These are phyloP conservation scores for Patella ulyssiponensis DNA, from an alignment of 2,888 invertebrate species.

Conservation along the genomic window DNA sequence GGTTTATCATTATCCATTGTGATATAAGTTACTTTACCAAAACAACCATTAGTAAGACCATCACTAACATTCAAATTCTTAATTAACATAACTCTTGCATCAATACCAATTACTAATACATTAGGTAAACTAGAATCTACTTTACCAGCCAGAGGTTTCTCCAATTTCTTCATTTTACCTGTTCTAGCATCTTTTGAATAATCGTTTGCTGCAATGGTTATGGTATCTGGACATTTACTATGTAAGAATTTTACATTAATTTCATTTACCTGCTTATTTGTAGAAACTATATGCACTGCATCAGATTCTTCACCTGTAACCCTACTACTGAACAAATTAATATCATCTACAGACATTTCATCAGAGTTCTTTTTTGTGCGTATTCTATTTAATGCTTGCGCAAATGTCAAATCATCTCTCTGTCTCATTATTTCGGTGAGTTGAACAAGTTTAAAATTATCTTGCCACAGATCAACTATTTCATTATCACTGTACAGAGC, in stretches of 20 bases:
- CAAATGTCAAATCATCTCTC: conserved; percentile 23
- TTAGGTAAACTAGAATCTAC: conserved; percentile 13
- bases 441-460: conserved; percentile 28
- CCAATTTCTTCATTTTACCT: conserved; percentile 21
- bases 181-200: conserved; percentile 24
- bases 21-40: conserved; percentile 24
- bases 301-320: conserved; percentile 23
- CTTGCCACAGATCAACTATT: conserved; percentile 27
- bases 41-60: conserved; percentile 18
- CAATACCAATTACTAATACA: conserved; percentile 7
- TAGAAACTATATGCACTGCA: conserved; percentile 31
- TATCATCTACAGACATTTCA: background rate
- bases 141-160: background rate
- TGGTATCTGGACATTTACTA: conserved; percentile 9
- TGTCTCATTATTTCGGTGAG: conserved; percentile 34
- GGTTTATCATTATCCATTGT: background rate
- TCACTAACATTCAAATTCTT: no score
- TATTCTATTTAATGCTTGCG: conserved; percentile 27
- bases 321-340: conserved; percentile 16
- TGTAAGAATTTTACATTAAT: conserved; percentile 22
- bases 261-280: conserved; percentile 30
- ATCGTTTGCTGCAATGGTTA: conserved; percentile 27
- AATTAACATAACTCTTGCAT: conserved; percentile 20
- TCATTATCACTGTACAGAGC: background rate
- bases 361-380: conserved; percentile 24